Evolutionary conservation across 1,140 invertebrate genomes (phyloP).

Genomic region (Batillaria attramentaria): DNA sequence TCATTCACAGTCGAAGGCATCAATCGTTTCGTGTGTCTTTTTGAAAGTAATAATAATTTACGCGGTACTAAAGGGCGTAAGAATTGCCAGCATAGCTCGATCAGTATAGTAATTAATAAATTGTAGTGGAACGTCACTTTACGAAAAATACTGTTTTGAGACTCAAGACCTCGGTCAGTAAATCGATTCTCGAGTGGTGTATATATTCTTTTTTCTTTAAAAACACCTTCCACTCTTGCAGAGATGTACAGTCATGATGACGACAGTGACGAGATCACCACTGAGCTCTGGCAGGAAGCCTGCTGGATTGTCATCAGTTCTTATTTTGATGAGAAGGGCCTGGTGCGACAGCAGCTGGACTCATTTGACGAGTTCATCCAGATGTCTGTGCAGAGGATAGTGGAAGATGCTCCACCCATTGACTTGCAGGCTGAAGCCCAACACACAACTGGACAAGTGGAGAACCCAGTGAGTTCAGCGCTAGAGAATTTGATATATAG

Average conservation of each 20-base stretch:
- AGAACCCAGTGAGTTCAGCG: slow-evolving; percentile 86
- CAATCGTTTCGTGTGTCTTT: too few species aligned
- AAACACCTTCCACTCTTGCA: slow-evolving; percentile 28
- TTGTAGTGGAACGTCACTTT: too few species aligned
- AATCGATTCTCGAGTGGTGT: slow-evolving; percentile 51
- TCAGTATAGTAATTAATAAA: slow-evolving; percentile 60
- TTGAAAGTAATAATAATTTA: too few species aligned
- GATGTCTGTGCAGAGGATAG: slow-evolving; percentile 99
- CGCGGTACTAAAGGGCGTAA: too few species aligned
- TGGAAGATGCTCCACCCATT: slow-evolving; percentile 97
- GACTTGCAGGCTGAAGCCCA: slow-evolving; percentile 98
- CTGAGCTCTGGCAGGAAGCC: slow-evolving; percentile 99
- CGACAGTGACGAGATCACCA: slow-evolving; percentile 84
- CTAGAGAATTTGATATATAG: too few species aligned
- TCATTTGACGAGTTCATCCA: slow-evolving; percentile 99
- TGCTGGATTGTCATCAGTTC: slow-evolving; percentile 99
- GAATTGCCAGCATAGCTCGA: too few species aligned
- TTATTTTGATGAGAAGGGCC: slow-evolving; percentile 98
- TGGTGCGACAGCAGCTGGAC: slow-evolving; percentile 98
- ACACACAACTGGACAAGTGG: slow-evolving; percentile 92
- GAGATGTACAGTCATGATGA: slow-evolving; percentile 61
- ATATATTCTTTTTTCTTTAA: not conserved
- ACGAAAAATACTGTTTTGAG: too few species aligned
- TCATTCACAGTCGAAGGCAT: too few species aligned
- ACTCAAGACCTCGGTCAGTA: too few species aligned